Base-by-base conservation (phyloP, 37 sponge, comb jelly and placozoan genomes). In the Spongilla lacustris region DNA sequence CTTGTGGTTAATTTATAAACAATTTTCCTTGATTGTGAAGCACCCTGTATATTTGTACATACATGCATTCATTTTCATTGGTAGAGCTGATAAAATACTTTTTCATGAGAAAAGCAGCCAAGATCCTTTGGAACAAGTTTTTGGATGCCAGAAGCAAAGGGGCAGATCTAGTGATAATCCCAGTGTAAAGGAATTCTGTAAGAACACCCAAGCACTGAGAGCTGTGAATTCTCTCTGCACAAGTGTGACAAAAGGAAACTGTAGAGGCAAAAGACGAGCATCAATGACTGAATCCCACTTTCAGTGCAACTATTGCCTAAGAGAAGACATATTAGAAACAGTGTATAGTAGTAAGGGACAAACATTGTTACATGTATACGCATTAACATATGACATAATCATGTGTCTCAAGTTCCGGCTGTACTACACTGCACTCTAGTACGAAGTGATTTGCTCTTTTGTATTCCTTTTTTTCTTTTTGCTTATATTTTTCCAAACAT, bases 171-270 rank as follows among this genome's bases (percentile, higher is more conserved):
- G 81, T 75, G 87, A 86, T 25, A 86, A 86, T 66, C 80, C 87
- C 6, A 86, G 50, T 50, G 87, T 86, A 49, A 2, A 72, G 32
- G 76, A 87, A 69, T 86, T 86, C 33, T 70, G 79, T 19, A 27
- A 86, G 33, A 86, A 87, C 38, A 87, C 82, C 6, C 82, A 87
- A 66, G 88, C 88, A 26, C 82, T 87, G 5, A 17, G 88, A 24
- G 88, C 81, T 19, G 72, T 87, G 27, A 81, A 87, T 68, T 36
- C 69, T 28, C 31, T 81, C 12, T 81, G 81, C 66, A 50, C 68
- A 74, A 36, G 27, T 25, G 75, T 75, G 23, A 41, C 41, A 41
- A 75, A 34, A n/a, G 75, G 82, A 1, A 87, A 87, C 76, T 81
- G 88, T 46, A 33, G 88, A 34, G 88, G 88, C 13, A 86, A 80